Base-by-base conservation (phyloP, 1,140 invertebrate genomes). In the Drosophila repletoides region DNA sequence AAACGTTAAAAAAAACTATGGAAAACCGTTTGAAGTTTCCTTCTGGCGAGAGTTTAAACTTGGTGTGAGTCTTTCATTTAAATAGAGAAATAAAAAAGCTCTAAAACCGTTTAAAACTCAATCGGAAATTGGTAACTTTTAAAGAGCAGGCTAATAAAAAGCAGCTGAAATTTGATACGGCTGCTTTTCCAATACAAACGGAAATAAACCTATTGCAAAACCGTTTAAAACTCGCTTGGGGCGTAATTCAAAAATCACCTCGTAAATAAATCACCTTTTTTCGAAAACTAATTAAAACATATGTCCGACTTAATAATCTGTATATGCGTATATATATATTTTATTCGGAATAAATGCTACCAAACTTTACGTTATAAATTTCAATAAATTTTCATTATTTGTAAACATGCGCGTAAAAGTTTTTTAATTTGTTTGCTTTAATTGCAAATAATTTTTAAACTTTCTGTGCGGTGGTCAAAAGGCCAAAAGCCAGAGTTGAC, bases 361-460 rank as follows among this genome's bases (percentile, higher is more conserved):
- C n/a, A 26, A 41, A 64, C 15, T 46, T 40, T 48, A 22, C 36
- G 12, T 71, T 33, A 60, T 66, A 55, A 55, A 67, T 72, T 72
- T 36, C 55, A 56, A 71, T 65, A 64, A 66, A 71, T 74, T 67
- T 64, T 45, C 58, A 56, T 51, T 52, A 66, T 79, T 70, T 63
- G 31, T 43, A 66, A 65, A 49, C 45, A 56, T 24, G 48, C 53
- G 33, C 55, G 55, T 60, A 38, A 84, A 83, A 81, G 64, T 73
- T 81, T 74, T 84, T 75, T 80, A 79, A 86, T 84, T 84, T 84
- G 79, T 86, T 86, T 53, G 63, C 71, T 80, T 84, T 86, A 84
- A 84, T 86, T 86, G 79, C 79, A 33, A 68, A 84, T 84, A 84
- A 86, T 84, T 84, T 72, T 80, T 65, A 75, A 84, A 84, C 71